Evolutionary conservation across 2,888 invertebrate species (phyloP), one percentile per base, ranked within the genome.

Genomic region (Muscina levida): DNA sequence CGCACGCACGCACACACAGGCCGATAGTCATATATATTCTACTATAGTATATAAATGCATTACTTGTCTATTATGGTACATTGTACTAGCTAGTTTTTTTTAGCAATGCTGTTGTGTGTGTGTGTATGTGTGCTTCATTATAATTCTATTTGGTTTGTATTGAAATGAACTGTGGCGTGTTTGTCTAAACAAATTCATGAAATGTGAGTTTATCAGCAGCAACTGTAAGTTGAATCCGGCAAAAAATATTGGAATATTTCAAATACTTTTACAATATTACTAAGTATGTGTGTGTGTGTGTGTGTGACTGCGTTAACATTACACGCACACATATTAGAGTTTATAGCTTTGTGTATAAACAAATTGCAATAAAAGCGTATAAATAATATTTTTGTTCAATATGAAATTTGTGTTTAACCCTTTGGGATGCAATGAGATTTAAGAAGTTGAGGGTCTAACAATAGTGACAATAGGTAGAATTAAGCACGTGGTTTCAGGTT

Each of bases 201-300:
- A 19, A 24, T 65, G 42, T 42, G 17, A 22, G 44, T 46, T 46
- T 65, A 46, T 46, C 24, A 65, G 65, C 24, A 65, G 65, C 24
- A 65, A 44, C 22, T 65, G 24, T 24, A 65, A 46, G 22, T 24
- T 24, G 44, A 46, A 46, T 5, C 17, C 17, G 1, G 10, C 4
- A 37, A 37, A 57, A 57, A 53, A 53, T 11, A 17, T 15, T 15
- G 39, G 37, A 59, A 15, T 31, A 17, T 59, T 59, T 37, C 39
- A 39, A 57, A 57, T 57, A 57, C 31, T 57, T 57, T 13, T 15
- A 31, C 15, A 48, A 48, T 17, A 17, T 3, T 48, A 48, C 48
- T 2, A 8, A 48, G 26, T 26, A 22, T 51, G 15, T 1, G 15
- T 6, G 15, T 48, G 22, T 22, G 19, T 51, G 22, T 51, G 4